These are phyloP conservation scores for Homalodisca vitripennis DNA, from an alignment of 1,140 invertebrate species.

Conservation along the genomic window DNA sequence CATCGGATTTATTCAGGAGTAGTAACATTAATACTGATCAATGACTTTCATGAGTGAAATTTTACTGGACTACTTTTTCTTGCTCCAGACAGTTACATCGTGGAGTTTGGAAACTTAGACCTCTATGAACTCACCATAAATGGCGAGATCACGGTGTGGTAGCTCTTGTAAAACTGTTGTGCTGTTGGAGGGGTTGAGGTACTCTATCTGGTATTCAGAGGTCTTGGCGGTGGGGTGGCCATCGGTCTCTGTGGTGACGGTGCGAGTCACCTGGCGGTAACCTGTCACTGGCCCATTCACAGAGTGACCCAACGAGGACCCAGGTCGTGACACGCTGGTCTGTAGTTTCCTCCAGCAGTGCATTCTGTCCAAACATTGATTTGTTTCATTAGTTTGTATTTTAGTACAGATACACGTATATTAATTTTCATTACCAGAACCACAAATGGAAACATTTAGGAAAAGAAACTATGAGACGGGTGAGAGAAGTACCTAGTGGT, in stretches of 20 bases:
- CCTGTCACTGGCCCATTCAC: constrained; percentile 34
- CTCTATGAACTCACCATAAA: constrained; percentile 29
- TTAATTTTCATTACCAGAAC: too few relatives aligned
- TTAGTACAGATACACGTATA: too few relatives aligned
- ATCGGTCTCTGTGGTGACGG: constrained; percentile 35
- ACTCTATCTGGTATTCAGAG: constrained; percentile 51
- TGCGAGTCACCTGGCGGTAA: constrained; percentile 42
- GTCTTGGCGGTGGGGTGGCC: constrained; percentile 35
- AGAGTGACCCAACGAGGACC: constrained; percentile 46
- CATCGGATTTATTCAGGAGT: too few relatives aligned
- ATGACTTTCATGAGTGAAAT: not conserved
- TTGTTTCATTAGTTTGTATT: too few relatives aligned
- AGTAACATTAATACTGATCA: too few relatives aligned
- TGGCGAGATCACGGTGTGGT: constrained; percentile 27
- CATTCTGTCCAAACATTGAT: too few relatives aligned
- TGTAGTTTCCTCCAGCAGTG: constrained; percentile 56
- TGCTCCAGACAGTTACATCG: too few relatives aligned
- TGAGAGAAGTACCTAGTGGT: too few relatives aligned
- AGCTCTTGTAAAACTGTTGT: constrained; percentile 48
- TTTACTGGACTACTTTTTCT: too few relatives aligned
- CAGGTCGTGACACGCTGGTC: constrained; percentile 52
- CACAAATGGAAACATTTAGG: too few relatives aligned
- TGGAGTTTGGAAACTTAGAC: too few relatives aligned
- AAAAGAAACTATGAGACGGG: too few relatives aligned
- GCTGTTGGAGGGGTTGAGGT: constrained; percentile 51